A percentile compares a stretch with the other conserved stretches of the same genome.
These are phyloP conservation scores for Hipparchia semele DNA, from an alignment of 2,888 invertebrate genomes.

Conservation along the genomic window DNA sequence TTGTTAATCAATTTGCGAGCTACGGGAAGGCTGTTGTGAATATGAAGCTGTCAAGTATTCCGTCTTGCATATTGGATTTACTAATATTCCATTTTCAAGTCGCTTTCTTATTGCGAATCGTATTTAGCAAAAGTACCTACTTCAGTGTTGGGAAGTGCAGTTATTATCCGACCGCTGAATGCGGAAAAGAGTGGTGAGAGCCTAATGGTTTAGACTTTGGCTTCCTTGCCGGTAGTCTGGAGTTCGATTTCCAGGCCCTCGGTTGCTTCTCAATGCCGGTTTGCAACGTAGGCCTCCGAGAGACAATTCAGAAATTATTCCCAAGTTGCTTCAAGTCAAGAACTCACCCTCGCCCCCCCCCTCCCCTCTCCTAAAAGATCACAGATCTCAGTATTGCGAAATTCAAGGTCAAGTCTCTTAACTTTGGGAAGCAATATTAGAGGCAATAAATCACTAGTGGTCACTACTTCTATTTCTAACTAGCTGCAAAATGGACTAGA, in stretches of 20 bases:
- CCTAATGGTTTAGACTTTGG: too few species aligned
- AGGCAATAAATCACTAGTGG: not conserved
- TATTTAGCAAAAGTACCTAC: constrained; percentile 1
- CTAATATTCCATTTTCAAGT: constrained; percentile 37
- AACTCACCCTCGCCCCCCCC: too few species aligned
- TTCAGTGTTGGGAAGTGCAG: not conserved
- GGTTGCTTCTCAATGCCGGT: too few species aligned
- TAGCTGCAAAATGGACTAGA: not conserved
- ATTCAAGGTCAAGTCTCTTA: not conserved
- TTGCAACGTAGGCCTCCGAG: too few species aligned
- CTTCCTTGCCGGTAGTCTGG: too few species aligned
- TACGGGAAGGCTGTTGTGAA: constrained; percentile 53
- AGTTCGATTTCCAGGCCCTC: too few species aligned
- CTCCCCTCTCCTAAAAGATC: too few species aligned
- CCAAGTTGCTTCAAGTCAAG: too few species aligned
- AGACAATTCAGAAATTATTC: too few species aligned
- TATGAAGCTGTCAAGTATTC: constrained; percentile 46
- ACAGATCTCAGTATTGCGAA: not conserved
- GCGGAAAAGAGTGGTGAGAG: too few species aligned
- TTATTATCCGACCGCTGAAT: not conserved
- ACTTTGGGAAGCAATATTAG: too few species aligned
- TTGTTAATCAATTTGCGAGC: constrained; percentile 73
- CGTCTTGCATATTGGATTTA: constrained; percentile 37
- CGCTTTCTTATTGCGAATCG: constrained; percentile 25
- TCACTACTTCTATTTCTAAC: not conserved